These are phyloP conservation scores for Nyctibius grandis DNA, from an alignment of 2,797 vertebrate genomes.

Conservation along the genomic window DNA sequence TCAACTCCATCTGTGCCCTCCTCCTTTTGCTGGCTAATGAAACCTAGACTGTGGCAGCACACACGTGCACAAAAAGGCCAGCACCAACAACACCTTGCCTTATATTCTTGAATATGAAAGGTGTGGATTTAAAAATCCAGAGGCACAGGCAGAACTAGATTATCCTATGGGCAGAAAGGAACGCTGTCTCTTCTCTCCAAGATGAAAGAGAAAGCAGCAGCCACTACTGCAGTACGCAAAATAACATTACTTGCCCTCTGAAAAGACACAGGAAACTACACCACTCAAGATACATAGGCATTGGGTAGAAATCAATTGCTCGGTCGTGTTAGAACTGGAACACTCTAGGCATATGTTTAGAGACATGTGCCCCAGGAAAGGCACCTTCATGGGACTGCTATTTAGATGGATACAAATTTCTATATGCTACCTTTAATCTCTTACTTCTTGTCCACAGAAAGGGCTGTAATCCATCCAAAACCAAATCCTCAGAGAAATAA, in stretches of 20 bases:
- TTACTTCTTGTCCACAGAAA: neutral
- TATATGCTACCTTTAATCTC: neutral
- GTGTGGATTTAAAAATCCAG: neutral
- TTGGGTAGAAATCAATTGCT: neutral
- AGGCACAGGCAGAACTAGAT: neutral
- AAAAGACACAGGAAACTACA: neutral
- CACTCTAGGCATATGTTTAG: rapidly evolving
- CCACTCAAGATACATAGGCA: neutral
- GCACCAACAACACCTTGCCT: neutral
- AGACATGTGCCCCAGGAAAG: neutral
- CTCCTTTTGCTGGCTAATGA: neutral
- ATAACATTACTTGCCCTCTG: neutral
- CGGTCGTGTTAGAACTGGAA: neutral
- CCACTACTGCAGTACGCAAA: neutral
- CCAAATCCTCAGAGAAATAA: neutral
- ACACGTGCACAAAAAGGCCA: neutral
- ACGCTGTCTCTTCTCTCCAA: neutral
- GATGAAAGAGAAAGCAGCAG: neutral
- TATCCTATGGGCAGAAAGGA: neutral
- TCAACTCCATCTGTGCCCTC: neutral
- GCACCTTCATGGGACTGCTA: neutral
- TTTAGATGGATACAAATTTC: neutral
- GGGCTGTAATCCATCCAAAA: neutral
- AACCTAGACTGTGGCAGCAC: neutral
- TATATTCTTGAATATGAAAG: neutral